Evolutionary conservation across 1,140 invertebrate genomes (phyloP), one percentile per base, ranked within the genome.

Genomic region (Pseudomyrmex concolor): DNA sequence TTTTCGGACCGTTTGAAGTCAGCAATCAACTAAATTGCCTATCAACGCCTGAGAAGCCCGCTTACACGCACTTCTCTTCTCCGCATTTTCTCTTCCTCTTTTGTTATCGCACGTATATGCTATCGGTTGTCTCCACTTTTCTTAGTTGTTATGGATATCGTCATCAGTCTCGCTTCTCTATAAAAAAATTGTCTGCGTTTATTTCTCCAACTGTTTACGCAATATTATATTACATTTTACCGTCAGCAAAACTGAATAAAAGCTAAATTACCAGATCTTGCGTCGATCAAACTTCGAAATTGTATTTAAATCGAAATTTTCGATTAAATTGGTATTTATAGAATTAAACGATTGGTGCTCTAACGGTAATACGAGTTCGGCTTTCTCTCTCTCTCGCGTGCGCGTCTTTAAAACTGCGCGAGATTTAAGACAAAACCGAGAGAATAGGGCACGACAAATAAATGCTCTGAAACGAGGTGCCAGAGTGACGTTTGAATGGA

Each of bases 21-120:
- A 89, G 93, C 92, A 94, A 94, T 94, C 94, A 94, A 91, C 89
- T 92, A 92, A 92, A 94, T 94, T 94, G 92, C 93, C 93, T 94
- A 94, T 94, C 93, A 92, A 94, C 91, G 88, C 89, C 90, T 84
- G 90, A 91, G 87, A 74, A 86, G 77, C 73, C 72, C 72, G 85
- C 64, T 85, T 34, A 34, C 71, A 76, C 77, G 59, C 82, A 63
- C 83, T 86, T 86, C 81, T 76, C 78, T 86, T 84, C 68, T 63
- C 78, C 50, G 60, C 66, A 19, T 86, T 80, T 84, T 87, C 82
- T 87, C 82, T 87, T 83, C 63, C 71, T 76, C 71, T 34, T 70
- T 76, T 82, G 13, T 51, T 71, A 60, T 88, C 83, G n/a, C 73
- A 59, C 64, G 22, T 48, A 45, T 66, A 34, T 54, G 22, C n/a